Conservation (phyloP, 2,888 invertebrate species). For the Drosophila ezoana region DNA sequence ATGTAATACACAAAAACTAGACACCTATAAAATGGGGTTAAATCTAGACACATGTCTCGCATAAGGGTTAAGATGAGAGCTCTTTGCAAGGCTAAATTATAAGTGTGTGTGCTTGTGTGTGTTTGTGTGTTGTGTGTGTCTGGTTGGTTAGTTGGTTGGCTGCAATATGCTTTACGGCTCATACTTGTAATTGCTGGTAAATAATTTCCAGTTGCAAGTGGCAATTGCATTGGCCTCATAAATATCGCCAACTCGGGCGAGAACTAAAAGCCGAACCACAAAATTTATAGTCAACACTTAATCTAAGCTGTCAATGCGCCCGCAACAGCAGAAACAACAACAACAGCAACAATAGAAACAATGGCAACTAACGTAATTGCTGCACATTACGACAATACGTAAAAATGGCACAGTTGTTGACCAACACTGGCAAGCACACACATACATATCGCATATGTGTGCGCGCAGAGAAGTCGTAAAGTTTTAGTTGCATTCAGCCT, state of each 20-base stretch:
- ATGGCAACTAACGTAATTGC: conserved; percentile 60
- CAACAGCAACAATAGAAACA: conserved; percentile 12
- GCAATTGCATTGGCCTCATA: conserved; percentile 58
- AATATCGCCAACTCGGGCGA: conserved; percentile 55
- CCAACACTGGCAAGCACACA: conserved; percentile 21
- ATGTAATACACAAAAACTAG: too few relatives aligned
- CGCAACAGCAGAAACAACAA: conserved; percentile 30
- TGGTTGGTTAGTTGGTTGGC: not conserved
- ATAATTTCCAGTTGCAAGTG: conserved; percentile 60
- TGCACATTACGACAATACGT: conserved; percentile 64
- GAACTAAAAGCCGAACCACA: conserved; percentile 35
- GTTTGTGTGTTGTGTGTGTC: not conserved
- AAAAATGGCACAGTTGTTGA: conserved; percentile 55
- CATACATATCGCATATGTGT: conserved; percentile 5
- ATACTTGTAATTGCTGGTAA: conserved; percentile 59
- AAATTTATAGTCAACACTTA: conserved; percentile 83
- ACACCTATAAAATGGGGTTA: too few relatives aligned
- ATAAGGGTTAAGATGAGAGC: not conserved
- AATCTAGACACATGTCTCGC: not conserved
- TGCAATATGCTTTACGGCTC: conserved; percentile 16
- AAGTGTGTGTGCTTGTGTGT: not conserved
- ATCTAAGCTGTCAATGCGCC: conserved; percentile 81
- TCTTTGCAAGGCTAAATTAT: not conserved
- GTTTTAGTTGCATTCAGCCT: conserved; percentile 71
- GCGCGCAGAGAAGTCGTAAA: conserved; percentile 64